Conservation (phyloP, 2,888 invertebrate species). For the Brachycybe producta region DNA sequence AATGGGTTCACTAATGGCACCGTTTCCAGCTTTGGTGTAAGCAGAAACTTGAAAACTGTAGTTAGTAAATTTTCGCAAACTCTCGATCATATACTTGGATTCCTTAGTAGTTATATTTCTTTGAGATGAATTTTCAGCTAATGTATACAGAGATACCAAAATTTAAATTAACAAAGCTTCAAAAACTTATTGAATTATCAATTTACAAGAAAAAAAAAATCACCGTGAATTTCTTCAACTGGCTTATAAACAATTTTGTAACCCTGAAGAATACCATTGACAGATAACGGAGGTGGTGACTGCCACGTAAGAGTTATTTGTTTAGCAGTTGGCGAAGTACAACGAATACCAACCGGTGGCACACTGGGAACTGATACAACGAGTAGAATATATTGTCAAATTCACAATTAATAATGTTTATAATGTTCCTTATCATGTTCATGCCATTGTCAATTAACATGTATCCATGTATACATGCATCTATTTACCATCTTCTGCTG, state of each 20-base stretch:
- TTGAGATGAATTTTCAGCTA: neutral
- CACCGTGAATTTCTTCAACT: conserved; percentile 23
- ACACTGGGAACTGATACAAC: conserved; percentile 35
- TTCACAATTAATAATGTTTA: too few relatives aligned
- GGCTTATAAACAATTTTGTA: conserved; percentile 57
- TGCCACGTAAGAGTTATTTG: conserved; percentile 36
- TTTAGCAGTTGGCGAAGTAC: conserved; percentile 33
- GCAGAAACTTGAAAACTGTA: conserved; percentile 38
- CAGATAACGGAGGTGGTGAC: conserved; percentile 33
- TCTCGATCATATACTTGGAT: neutral
- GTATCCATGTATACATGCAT: too few relatives aligned
- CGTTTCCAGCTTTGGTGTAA: conserved; percentile 36
- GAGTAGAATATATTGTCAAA: too few relatives aligned
- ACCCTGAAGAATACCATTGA: conserved; percentile 44
- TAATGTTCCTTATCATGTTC: too few relatives aligned
- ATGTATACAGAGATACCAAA: neutral
- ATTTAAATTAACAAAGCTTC: neutral
- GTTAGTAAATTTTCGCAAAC: conserved; percentile 35
- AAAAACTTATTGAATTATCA: neutral
- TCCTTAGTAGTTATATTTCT: conserved; percentile 1
- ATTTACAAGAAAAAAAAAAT: neutral
- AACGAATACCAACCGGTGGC: conserved; percentile 34
- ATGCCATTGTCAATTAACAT: too few relatives aligned
- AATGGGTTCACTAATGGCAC: conserved; percentile 34
- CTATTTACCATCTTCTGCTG: conserved; percentile 26